phyloP scores from a whole-genome alignment of 2,797 vertebrate genomes.

The Prunella strophiata region DNA sequence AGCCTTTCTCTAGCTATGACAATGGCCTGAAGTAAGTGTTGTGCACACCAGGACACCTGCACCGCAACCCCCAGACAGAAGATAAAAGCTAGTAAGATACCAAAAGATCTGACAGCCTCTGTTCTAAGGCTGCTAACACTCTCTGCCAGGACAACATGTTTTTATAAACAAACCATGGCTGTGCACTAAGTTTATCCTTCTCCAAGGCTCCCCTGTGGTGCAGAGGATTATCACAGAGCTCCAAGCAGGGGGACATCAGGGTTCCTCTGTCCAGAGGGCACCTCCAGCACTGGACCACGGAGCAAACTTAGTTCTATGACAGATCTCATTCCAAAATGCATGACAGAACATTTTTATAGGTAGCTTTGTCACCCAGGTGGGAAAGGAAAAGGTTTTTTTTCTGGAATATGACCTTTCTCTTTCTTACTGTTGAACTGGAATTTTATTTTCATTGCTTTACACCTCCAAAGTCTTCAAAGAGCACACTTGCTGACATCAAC shows the following conservation, averaged over 20 bases:
- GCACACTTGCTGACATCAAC: neutral
- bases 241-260: neutral
- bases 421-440: neutral
- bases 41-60: neutral
- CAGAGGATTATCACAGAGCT: neutral
- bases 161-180: neutral
- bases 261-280: neutral
- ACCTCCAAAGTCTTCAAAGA: conserved; percentile 1
- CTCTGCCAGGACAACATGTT: neutral
- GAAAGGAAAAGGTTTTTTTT: neutral
- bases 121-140: neutral
- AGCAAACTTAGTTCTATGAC: neutral
- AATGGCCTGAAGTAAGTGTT: neutral
- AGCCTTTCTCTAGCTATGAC: neutral
- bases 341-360: neutral
- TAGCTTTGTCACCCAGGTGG: neutral
- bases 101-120: neutral
- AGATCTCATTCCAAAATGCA: neutral
- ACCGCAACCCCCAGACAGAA: neutral
- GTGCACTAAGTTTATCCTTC: neutral
- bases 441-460: neutral
- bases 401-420: neutral
- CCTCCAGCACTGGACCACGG: neutral
- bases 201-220: neutral
- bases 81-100: neutral